These are phyloP conservation scores for Aviceda subcristata DNA, from an alignment of 2,113 vertebrate genomes.

Conservation along the genomic window DNA sequence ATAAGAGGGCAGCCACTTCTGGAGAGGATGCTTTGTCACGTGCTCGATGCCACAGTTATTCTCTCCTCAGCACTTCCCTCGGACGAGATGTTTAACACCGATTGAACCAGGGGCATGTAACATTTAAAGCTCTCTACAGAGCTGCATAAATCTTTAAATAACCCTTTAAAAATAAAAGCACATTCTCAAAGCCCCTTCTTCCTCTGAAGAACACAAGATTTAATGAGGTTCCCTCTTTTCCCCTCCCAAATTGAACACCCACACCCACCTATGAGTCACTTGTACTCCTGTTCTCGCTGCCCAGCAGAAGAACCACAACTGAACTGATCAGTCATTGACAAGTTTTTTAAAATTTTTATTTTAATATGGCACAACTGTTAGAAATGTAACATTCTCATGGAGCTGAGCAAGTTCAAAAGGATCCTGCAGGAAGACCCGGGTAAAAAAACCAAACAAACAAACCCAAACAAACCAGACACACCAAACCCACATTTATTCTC, in stretches of 20 bases:
- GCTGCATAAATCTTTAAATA: slow-evolving; percentile 33
- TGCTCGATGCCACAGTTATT: neutral
- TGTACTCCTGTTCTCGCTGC: neutral
- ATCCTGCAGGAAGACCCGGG: neutral
- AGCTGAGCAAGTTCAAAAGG: neutral
- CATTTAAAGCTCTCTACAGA: neutral
- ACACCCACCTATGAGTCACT: slow-evolving; percentile 34
- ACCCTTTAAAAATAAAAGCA: neutral
- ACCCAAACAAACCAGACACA: too few relatives aligned
- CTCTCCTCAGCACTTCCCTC: neutral
- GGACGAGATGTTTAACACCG: neutral
- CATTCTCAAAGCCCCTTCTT: neutral
- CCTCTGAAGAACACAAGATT: neutral
- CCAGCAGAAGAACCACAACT: neutral
- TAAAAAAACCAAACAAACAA: neutral
- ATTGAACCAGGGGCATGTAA: neutral
- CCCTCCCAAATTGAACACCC: neutral
- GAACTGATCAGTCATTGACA: neutral
- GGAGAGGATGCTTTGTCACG: neutral
- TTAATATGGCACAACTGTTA: neutral
- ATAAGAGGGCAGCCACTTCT: neutral
- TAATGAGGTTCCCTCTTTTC: slow-evolving; percentile 9
- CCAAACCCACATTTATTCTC: neutral
- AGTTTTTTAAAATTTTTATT: neutral
- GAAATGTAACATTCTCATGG: neutral